These are phyloP conservation scores for Rhinatrema bivittatum DNA, from an alignment of 2,797 vertebrate genomes.

Conservation along the genomic window DNA sequence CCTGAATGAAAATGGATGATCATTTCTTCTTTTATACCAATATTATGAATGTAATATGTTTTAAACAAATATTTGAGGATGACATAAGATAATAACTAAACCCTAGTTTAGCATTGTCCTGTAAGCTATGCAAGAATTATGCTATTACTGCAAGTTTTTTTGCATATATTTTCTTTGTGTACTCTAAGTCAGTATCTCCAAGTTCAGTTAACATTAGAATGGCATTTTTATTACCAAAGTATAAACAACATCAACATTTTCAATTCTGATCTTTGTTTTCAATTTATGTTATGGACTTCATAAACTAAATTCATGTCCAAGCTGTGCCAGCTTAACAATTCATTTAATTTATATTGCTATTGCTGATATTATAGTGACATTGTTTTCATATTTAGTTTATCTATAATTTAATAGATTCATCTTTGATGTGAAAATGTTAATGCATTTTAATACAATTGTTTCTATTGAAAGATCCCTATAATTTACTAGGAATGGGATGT, in stretches of 20 bases:
- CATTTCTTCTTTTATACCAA: no score
- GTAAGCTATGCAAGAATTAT: no score
- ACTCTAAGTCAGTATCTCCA: background rate
- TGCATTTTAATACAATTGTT: background rate
- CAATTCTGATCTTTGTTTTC: no score
- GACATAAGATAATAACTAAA: no score
- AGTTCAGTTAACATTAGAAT: background rate
- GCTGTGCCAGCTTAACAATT: constrained; percentile 1
- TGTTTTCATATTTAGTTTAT: background rate
- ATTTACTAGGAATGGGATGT: background rate
- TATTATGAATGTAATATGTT: no score
- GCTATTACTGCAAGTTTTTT: no score
- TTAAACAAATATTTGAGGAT: no score
- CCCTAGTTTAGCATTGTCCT: no score
- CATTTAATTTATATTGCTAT: background rate
- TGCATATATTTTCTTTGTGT: background rate
- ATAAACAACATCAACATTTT: constrained; percentile 1
- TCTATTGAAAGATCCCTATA: background rate
- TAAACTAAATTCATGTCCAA: no score
- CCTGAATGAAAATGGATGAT: no score
- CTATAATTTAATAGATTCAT: constrained; percentile 8
- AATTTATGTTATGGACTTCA: no score
- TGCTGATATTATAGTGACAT: background rate
- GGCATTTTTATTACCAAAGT: background rate
- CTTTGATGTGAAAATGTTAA: constrained; percentile 2